Base-by-base conservation (phyloP, 2,113 vertebrate genomes). In the Alethe castanea region DNA sequence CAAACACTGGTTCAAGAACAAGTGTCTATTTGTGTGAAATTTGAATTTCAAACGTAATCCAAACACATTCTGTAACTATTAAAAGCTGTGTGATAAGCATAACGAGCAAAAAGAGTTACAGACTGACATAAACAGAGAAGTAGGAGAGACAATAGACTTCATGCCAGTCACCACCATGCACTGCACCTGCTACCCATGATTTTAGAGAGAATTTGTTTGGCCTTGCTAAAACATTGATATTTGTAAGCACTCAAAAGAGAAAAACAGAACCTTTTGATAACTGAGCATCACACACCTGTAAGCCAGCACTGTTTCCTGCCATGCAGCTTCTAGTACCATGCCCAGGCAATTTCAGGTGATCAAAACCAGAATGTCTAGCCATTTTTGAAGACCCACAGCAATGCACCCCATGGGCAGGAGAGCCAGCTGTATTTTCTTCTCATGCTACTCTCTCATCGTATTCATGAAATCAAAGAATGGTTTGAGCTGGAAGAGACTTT, bases 21-120 rank as follows among this genome's bases (percentile, higher is more conserved):
- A 94, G 88, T 61, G 26, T 84, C 88, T 70, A 87, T 77, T 86
- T 82, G 82, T 90, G 84, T 67, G 81, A 97, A 97, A 98, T 95
- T 57, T 94, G 93, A 94, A 95, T 95, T 96, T 93, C 94, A 97
- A 96, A 95, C 84, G 66, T 50, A 97, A 95, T 91, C 94, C 88
- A 94, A 96, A 86, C 90, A 94, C 57, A 95, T 76, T 77, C 90
- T 95, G 94, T 95, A 95, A 95, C 96, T 97, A 97, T 95, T 97
- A 95, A 96, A 97, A 97, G 95, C 96, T 54, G 57, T 95, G 90
- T 94, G 94, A 94, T 94, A 94, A 96, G 92, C 94, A 95, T 94
- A 97, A 96, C 1, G 70, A 97, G 96, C 91, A 97, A 85, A 83
- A 95, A 97, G 94, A 96, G 86, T 94, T 94, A 94, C 92, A 91